Evolutionary conservation across 37 sponge, comb jelly and placozoan genomes (phyloP).

Genomic region (Aplysina aerophoba): DNA sequence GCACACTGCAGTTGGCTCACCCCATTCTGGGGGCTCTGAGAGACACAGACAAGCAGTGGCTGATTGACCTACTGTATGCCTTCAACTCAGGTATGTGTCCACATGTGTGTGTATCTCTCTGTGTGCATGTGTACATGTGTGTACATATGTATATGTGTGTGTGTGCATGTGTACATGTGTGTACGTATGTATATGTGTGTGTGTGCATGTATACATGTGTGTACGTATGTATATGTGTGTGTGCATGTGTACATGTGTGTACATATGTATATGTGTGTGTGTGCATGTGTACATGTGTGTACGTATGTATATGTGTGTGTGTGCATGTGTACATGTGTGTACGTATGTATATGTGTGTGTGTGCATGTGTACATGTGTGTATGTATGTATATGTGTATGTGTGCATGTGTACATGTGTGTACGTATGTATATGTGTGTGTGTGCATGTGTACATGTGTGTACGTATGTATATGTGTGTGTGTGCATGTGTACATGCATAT

Average conservation of each 20-base stretch:
- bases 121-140: not conserved
- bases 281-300: slow-evolving; percentile 15
- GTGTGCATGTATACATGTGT: slow-evolving; percentile 12
- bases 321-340: slow-evolving; percentile 15
- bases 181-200: slow-evolving; percentile 27
- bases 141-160: slow-evolving; percentile 27
- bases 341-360: slow-evolving; percentile 25
- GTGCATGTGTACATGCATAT: too few species aligned
- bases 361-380: slow-evolving; percentile 15
- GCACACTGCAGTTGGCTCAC: slow-evolving; percentile 69
- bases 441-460: slow-evolving; percentile 15
- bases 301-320: slow-evolving; percentile 25
- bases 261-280: slow-evolving; percentile 25
- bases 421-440: slow-evolving; percentile 25
- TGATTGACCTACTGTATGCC: slow-evolving; percentile 72
- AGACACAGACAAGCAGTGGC: slow-evolving; percentile 76
- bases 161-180: slow-evolving; percentile 12
- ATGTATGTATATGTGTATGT: slow-evolving; percentile 25
- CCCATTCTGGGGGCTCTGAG: slow-evolving; percentile 70
- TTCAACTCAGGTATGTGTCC: slow-evolving; percentile 77
- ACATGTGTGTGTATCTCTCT: slow-evolving; percentile 4
- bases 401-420: slow-evolving; percentile 15
- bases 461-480: slow-evolving; percentile 17
- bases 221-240: slow-evolving; percentile 15
- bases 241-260: slow-evolving; percentile 20